phyloP scores from a whole-genome alignment of 2,888 invertebrate species.

The Sepiola atlantica region DNA sequence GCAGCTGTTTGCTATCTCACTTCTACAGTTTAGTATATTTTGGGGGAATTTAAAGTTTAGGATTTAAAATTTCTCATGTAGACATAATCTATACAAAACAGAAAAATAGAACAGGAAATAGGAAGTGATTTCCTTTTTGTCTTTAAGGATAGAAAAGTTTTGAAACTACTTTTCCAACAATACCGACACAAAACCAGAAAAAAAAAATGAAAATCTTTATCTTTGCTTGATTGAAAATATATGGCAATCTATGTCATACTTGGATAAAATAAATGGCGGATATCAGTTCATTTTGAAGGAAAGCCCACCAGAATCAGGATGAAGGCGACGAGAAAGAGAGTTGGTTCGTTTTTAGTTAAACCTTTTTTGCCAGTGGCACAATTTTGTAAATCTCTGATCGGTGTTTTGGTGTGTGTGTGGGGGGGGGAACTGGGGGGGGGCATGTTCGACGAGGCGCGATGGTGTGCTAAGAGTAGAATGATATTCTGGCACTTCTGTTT shows the following conservation, averaged over 20 bases:
- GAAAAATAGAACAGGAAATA: no score
- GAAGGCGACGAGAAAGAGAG: background rate
- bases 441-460: no score
- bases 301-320: background rate
- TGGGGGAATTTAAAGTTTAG: no score
- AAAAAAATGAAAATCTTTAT: background rate
- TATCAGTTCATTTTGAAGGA: background rate
- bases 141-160: no score
- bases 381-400: background rate
- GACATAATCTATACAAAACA: no score
- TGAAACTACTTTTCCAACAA: no score
- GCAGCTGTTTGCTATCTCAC: no score
- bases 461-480: background rate
- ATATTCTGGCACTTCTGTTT: background rate
- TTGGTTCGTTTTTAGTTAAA: conserved; percentile 32
- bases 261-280: background rate
- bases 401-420: no score
- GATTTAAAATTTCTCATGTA: no score
- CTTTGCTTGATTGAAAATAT: background rate
- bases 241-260: background rate
- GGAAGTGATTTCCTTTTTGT: no score
- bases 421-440: no score
- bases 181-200: background rate
- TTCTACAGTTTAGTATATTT: no score
- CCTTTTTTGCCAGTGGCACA: background rate